Evolutionary conservation across 2,888 invertebrate genomes (phyloP), one percentile per base, ranked within the genome.

Genomic region (Pyrochroa serraticornis): DNA sequence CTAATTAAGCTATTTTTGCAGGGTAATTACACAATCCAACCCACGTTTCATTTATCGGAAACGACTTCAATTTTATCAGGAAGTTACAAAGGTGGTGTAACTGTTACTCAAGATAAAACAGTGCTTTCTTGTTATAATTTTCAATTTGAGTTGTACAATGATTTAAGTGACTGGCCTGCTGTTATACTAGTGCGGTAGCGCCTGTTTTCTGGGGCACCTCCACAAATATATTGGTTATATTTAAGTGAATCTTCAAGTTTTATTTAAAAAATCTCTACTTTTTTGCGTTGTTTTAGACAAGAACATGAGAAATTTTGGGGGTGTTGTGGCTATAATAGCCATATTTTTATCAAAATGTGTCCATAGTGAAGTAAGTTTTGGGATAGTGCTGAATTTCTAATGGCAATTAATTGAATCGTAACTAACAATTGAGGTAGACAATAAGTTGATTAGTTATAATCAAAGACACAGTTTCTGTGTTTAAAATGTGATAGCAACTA

Each of bases 21-120:
- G 72, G 72, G 72, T 7, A 70, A 65, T 45, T 72, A 72, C 54
- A 66, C 65, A 39, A 61, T 72, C 38, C 60, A 61, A 14, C 55
- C 66, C 50, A 35, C 62, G n/a, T 39, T 56, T 37, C 33, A 38
- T 6, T 8, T 60, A 7, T 49, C 50, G 5, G 39, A 56, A 9
- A 48, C 54, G 22, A 49, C 35, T 8, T 53, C 61, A 6, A 52
- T 68, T 8, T 38, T 63, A n/a, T 52, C 53, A 13, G 70, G 70
- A 22, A 60, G 48, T 44, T 70, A 70, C 43, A 65, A 62, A 58
- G 68, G 65, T 13, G 58, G 38, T n/a, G 32, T 67, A 30, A 48
- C 33, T 37, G 41, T 68, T 7, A 51, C 55, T 33, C 62, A 61
- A 44, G 37, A 57, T n/a, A 14, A 33, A 34, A 43, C 36, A 13